These are phyloP conservation scores for Scomber scombrus DNA, from an alignment of 2,113 vertebrate species.

Conservation along the genomic window DNA sequence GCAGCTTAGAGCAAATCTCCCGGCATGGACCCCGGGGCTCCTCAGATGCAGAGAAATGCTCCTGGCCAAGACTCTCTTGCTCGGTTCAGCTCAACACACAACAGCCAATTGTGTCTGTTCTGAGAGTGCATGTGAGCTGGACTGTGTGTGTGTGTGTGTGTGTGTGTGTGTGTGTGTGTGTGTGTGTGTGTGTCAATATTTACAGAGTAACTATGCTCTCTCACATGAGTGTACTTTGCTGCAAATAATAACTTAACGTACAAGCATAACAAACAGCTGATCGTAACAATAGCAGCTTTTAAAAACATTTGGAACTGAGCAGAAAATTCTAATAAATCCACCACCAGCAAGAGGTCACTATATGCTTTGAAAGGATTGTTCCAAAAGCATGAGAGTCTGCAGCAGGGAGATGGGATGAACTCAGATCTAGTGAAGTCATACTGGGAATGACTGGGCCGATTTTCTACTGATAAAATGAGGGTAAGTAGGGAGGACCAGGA, in stretches of 20 bases:
- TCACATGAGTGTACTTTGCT: constrained; percentile 59
- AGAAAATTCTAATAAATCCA: constrained; percentile 11
- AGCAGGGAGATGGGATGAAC: constrained; percentile 16
- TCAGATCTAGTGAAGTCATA: constrained; percentile 20
- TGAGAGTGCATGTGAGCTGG: constrained; percentile 46
- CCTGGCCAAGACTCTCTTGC: constrained; percentile 28
- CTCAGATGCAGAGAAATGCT: constrained; percentile 56
- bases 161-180: neutral
- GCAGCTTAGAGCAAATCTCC: constrained; percentile 82
- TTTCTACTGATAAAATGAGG: constrained; percentile 22
- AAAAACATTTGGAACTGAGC: neutral
- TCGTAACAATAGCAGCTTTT: constrained; percentile 13
- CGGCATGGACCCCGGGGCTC: constrained; percentile 59
- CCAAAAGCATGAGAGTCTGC: constrained; percentile 25
- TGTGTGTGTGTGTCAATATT: constrained; percentile 42
- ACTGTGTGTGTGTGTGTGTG: no score
- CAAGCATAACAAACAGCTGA: constrained; percentile 29
- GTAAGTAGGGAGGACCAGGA: neutral
- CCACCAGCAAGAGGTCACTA: neutral
- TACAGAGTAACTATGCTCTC: constrained; percentile 22
- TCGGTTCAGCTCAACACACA: constrained; percentile 57
- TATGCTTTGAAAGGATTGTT: constrained; percentile 13
- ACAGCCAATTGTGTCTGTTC: constrained; percentile 59
- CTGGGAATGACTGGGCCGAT: neutral
- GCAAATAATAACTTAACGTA: constrained; percentile 27